phyloP scores from a whole-genome alignment of 2,888 invertebrate species.

The Brachyopa scutellaris region DNA sequence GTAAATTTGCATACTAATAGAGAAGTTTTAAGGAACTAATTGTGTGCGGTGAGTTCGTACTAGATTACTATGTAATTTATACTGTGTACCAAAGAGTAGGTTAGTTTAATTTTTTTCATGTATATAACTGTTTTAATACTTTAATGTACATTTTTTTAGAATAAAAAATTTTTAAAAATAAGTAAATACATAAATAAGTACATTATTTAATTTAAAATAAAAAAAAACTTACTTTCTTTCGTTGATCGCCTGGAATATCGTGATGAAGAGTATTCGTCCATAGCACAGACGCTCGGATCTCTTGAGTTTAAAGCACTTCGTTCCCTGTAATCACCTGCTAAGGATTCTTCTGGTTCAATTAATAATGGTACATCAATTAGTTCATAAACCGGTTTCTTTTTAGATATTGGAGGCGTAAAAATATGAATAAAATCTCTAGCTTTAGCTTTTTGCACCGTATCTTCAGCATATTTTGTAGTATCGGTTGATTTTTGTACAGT shows the following conservation, averaged over 20 bases:
- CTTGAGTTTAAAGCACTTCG: conserved; percentile 78
- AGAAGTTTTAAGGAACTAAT: no score
- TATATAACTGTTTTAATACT: no score
- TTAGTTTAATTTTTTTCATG: no score
- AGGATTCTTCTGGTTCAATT: conserved; percentile 75
- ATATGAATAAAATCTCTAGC: conserved; percentile 81
- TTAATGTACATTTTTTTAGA: no score
- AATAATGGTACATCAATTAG: conserved; percentile 79
- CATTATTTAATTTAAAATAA: background rate
- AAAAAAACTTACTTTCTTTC: conserved; percentile 74
- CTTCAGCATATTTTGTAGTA: conserved; percentile 81
- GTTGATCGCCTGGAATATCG: conserved; percentile 85
- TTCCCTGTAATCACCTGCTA: conserved; percentile 79
- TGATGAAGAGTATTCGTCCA: conserved; percentile 81
- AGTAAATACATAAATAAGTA: no score
- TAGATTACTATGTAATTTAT: no score
- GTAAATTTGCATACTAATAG: no score
- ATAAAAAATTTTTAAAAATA: no score
- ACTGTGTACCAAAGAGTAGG: no score
- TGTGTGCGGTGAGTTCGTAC: no score
- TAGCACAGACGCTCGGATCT: conserved; percentile 77
- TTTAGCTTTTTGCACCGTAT: conserved; percentile 81
- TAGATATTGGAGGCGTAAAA: conserved; percentile 80
- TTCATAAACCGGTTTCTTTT: conserved; percentile 79
- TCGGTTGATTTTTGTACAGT: conserved; percentile 81